These are phyloP conservation scores for Heteromormyrus szaboi DNA, from an alignment of 2,797 vertebrate species.

Conservation along the genomic window DNA sequence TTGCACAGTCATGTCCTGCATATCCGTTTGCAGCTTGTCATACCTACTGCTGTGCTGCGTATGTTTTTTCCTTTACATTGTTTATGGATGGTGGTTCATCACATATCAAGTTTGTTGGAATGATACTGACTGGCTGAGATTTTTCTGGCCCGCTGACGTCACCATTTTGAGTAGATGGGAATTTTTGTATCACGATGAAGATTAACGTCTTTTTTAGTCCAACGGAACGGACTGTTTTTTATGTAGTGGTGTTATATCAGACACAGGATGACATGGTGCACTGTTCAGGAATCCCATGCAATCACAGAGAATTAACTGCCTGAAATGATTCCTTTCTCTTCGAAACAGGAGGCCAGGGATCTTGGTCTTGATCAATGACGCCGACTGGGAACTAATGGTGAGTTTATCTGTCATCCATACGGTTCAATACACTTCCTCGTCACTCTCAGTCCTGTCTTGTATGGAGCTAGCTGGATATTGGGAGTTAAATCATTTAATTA, in stretches of 20 bases:
- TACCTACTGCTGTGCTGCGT: neutral
- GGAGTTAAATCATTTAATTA: neutral
- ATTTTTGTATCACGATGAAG: neutral
- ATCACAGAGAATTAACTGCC: neutral
- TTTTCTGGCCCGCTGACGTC: neutral
- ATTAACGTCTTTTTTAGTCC: neutral
- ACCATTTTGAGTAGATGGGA: neutral
- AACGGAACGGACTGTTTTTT: neutral
- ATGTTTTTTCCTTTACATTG: neutral
- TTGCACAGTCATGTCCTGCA: neutral
- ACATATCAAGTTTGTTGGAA: neutral
- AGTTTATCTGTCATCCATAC: constrained; percentile 47
- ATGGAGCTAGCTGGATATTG: constrained; percentile 16
- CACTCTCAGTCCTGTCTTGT: constrained; percentile 4
- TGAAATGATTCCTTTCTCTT: neutral
- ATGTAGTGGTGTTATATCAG: neutral
- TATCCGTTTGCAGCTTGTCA: neutral
- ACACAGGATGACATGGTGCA: neutral
- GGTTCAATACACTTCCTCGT: neutral
- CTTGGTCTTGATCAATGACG: constrained; percentile 92
- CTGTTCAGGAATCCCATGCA: neutral
- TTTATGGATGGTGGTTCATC: neutral
- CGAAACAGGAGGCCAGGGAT: constrained; percentile 86
- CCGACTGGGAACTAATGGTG: constrained; percentile 98
- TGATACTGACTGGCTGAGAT: neutral